These are phyloP conservation scores for Penaeus chinensis DNA, from an alignment of 1,140 invertebrate genomes.

Conservation along the genomic window DNA sequence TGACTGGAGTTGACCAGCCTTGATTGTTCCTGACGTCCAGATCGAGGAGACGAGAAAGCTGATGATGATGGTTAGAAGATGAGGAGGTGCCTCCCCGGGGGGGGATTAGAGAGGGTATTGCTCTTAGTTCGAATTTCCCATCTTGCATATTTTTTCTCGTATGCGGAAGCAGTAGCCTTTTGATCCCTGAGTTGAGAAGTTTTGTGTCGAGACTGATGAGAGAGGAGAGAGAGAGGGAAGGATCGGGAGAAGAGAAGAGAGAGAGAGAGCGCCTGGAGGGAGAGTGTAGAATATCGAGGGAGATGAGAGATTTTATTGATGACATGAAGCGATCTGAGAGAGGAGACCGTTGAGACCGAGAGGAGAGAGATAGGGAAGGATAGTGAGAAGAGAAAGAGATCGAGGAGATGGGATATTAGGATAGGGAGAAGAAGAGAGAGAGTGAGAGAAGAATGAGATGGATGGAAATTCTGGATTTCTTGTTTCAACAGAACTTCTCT, in stretches of 20 bases:
- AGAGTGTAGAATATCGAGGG: slow-evolving; percentile 2
- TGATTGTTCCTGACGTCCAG: too few relatives aligned
- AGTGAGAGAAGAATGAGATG: neutral
- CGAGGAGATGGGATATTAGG: neutral
- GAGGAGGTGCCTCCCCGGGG: too few relatives aligned
- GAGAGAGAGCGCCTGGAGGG: slow-evolving; percentile 34
- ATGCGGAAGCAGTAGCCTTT: neutral
- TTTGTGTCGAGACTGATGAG: neutral
- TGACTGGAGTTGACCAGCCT: too few relatives aligned
- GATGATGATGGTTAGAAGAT: too few relatives aligned
- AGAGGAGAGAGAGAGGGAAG: slow-evolving; percentile 9
- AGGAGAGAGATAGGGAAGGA: slow-evolving; percentile 21
- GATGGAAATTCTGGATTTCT: too few relatives aligned
- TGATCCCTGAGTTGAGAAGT: neutral
- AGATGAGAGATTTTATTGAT: neutral
- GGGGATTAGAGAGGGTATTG: too few relatives aligned
- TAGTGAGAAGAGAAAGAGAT: slow-evolving; percentile 5
- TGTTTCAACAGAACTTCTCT: neutral
- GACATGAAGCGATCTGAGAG: neutral
- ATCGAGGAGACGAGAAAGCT: too few relatives aligned
- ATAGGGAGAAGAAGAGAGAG: neutral
- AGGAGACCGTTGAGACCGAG: neutral
- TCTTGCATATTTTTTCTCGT: neutral
- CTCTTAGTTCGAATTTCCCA: too few relatives aligned
- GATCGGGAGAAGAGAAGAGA: slow-evolving; percentile 24